A percentile compares a stretch with the other conserved stretches of the same genome.
phyloP scores from a whole-genome alignment of 1,140 invertebrate genomes.

The Pseudoatta argentina region DNA sequence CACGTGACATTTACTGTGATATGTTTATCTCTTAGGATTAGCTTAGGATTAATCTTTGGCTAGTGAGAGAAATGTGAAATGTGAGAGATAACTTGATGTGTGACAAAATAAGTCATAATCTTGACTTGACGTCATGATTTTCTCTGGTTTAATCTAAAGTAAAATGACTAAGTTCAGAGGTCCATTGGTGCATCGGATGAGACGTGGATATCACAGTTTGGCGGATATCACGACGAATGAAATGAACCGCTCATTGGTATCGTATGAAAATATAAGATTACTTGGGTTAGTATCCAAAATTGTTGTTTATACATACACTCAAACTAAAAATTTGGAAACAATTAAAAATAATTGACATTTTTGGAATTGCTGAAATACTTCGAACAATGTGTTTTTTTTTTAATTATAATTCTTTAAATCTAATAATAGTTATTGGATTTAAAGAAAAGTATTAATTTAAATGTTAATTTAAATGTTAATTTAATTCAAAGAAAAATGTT shows the following conservation, averaged over 20 bases:
- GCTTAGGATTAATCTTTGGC: background rate
- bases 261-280: slow-evolving; percentile 66
- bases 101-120: background rate
- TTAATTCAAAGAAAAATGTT: too few species aligned
- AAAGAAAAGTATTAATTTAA: too few species aligned
- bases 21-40: background rate
- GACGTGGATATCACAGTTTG: slow-evolving; percentile 63
- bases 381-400: too few species aligned
- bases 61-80: background rate
- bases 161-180: slow-evolving; percentile 62
- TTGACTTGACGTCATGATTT: background rate
- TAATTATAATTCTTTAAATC: too few species aligned
- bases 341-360: too few species aligned
- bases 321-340: too few species aligned
- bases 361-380: too few species aligned
- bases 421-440: too few species aligned
- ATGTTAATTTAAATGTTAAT: too few species aligned
- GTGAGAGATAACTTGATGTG: background rate
- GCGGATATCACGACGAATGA: slow-evolving; percentile 36
- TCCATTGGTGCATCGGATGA: slow-evolving; percentile 66
- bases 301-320: background rate
- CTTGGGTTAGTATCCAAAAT: slow-evolving; percentile 73
- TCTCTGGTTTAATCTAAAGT: background rate
- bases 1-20: background rate
- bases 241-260: slow-evolving; percentile 4